A percentile compares a stretch with the other conserved stretches of the same genome.
Evolutionary conservation across 53 echinoderm and acorn worm genomes (phyloP).

Genomic region (Arbacia lixula): DNA sequence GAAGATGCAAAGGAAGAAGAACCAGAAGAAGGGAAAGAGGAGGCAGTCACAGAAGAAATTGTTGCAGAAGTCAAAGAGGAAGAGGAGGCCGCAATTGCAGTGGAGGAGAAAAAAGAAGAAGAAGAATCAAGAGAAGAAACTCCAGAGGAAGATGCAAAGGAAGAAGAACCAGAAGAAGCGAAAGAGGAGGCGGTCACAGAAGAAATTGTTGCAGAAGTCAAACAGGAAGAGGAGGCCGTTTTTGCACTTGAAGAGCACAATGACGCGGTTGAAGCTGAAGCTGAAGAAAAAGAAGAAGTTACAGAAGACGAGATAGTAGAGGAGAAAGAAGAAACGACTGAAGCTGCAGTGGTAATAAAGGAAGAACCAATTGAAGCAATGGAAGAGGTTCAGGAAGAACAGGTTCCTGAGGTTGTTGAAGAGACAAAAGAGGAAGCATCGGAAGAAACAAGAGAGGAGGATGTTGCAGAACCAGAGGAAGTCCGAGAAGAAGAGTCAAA

Average conservation of each 20-base stretch:
- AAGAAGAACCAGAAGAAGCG: not conserved
- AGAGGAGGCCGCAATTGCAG: not conserved
- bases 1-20: not conserved
- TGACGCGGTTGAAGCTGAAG: not conserved
- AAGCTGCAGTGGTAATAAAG: not conserved
- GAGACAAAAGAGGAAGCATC: not conserved
- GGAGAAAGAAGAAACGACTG: not conserved
- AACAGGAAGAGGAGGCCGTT: constrained; percentile 30
- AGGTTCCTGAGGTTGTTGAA: not conserved
- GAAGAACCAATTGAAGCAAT: not conserved
- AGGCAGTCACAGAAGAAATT: not conserved
- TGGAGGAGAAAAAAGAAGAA: not conserved
- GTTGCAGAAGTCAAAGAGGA: not conserved
- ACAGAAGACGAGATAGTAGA: not conserved
- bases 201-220: constrained; percentile 12
- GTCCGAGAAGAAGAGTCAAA: not conserved
- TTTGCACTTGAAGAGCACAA: constrained; percentile 11
- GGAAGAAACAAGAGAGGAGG: not conserved
- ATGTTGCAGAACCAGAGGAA: not conserved
- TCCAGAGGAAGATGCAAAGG: not conserved
- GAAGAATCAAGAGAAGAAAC: constrained; percentile 1
- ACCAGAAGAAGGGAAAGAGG: not conserved
- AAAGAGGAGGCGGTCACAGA: constrained; percentile 23
- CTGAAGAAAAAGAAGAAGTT: not conserved
- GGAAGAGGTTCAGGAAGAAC: not conserved